Conservation (phyloP, 2,888 invertebrate genomes). For the Reticulitermes lucifugus region DNA sequence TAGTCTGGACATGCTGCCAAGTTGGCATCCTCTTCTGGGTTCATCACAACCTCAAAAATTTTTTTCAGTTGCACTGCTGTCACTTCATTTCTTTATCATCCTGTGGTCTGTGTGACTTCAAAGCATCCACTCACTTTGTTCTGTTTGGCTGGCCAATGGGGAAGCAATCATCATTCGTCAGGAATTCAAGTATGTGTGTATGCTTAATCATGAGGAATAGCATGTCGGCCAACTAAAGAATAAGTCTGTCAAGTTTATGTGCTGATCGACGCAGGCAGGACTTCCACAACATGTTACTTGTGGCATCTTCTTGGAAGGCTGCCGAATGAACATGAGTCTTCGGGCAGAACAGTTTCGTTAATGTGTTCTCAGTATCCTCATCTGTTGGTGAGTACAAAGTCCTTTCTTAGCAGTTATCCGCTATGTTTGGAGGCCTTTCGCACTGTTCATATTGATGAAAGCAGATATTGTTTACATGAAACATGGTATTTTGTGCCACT, state of each 20-base stretch:
- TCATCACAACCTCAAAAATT: neutral
- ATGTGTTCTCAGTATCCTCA: neutral
- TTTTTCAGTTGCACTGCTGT: neutral
- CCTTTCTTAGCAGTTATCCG: neutral
- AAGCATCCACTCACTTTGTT: neutral
- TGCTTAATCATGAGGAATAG: neutral
- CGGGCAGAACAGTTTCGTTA: constrained; percentile 7
- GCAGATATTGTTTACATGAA: too few species aligned
- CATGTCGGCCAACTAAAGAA: neutral
- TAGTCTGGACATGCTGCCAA: too few species aligned
- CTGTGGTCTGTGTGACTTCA: neutral
- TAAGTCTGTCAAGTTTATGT: neutral
- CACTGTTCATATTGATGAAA: neutral
- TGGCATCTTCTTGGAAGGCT: constrained; percentile 18
- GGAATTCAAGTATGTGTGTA: neutral
- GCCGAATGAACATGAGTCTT: neutral
- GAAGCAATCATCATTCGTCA: neutral
- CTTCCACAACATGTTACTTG: neutral
- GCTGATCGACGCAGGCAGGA: constrained; percentile 21
- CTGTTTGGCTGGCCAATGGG: neutral
- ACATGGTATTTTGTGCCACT: too few species aligned
- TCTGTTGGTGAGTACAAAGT: constrained; percentile 6
- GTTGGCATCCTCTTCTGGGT: too few species aligned
- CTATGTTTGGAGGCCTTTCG: neutral
- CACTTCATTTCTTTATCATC: neutral